Evolutionary conservation across 2,888 invertebrate species (phyloP), one percentile per base, ranked within the genome.

Genomic region (Dynastes hyllus): DNA sequence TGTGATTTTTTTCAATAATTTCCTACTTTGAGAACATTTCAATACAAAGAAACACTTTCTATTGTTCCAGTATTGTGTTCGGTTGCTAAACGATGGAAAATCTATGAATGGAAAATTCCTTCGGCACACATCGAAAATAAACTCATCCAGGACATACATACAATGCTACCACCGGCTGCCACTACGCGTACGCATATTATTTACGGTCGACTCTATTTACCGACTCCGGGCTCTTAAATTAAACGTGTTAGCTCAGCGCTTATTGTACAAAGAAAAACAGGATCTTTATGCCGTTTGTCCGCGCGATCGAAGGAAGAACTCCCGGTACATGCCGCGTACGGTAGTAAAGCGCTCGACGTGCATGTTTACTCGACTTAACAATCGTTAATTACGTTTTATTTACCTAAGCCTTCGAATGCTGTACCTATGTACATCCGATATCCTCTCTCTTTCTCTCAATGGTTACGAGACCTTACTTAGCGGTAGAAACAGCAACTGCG

Each of bases 211-310:
- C 61, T 61, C 61, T 75, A 75, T 75, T 75, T 75, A 75, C 73
- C 73, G 61, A 75, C 61, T 75, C 73, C 5, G 58, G 51, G 51
- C 51, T 50, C 73, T 75, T 75, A 75, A 75, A 50, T 75, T 75
- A 75, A 75, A 29, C 73, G 63, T 75, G 73, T 75, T 75, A 27
- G 73, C 45, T 61, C 61, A 63, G 73, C 58, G 37, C 61, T 61
- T 61, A 75, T 75, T 75, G 73, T 75, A 75, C 73, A 75, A 75
- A 75, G 73, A 75, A 75, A 75, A 75, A 75, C 61, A 75, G 45
- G 66, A 69, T 69, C 69, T 69, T 29, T 51, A 51, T 40, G 69
- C 50, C 69, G 69, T 69, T 51, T 51, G 69, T 69, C 22, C 69
- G 55, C 16, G 55, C 55, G 22, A 69, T 69, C 51, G 69, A 22